phyloP scores from a whole-genome alignment of 2,888 invertebrate genomes.

The Arge pagana region DNA sequence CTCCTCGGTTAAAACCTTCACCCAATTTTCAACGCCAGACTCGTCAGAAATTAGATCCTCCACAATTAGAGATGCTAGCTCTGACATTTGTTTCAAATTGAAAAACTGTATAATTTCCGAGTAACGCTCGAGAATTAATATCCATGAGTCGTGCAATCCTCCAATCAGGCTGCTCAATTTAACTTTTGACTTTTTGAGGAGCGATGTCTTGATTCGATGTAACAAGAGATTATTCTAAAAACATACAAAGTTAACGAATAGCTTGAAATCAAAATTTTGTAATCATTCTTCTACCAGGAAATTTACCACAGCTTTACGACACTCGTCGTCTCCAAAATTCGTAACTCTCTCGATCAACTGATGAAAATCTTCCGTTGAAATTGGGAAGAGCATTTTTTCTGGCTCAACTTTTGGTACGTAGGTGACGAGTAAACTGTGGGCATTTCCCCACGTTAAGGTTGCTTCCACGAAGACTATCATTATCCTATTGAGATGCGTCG shows the following conservation, averaged over 20 bases:
- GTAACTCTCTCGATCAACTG: conserved; percentile 36
- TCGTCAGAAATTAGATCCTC: conserved; percentile 29
- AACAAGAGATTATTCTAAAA: conserved; percentile 44
- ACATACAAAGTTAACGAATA: not conserved
- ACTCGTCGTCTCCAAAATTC: conserved; percentile 34
- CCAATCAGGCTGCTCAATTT: conserved; percentile 33
- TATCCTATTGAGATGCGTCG: conserved; percentile 33
- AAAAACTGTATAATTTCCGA: conserved; percentile 35
- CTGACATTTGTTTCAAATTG: conserved; percentile 34
- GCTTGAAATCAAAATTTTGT: not conserved
- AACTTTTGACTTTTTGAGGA: conserved; percentile 14
- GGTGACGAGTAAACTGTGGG: conserved; percentile 38
- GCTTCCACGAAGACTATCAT: conserved; percentile 35
- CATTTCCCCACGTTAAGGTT: conserved; percentile 41
- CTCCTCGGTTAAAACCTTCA: conserved; percentile 32
- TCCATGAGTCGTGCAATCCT: conserved; percentile 39
- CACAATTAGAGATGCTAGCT: conserved; percentile 36
- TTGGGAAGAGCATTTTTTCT: conserved; percentile 33
- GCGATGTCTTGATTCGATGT: conserved; percentile 28
- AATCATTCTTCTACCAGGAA: not conserved
- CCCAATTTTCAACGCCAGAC: conserved; percentile 31
- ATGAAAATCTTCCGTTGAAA: conserved; percentile 38
- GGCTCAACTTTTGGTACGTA: conserved; percentile 37
- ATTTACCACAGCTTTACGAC: conserved; percentile 41
- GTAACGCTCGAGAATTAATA: conserved; percentile 37